Evolutionary conservation across 2,888 invertebrate genomes (phyloP).

Genomic region (Oeneis ivallda): DNA sequence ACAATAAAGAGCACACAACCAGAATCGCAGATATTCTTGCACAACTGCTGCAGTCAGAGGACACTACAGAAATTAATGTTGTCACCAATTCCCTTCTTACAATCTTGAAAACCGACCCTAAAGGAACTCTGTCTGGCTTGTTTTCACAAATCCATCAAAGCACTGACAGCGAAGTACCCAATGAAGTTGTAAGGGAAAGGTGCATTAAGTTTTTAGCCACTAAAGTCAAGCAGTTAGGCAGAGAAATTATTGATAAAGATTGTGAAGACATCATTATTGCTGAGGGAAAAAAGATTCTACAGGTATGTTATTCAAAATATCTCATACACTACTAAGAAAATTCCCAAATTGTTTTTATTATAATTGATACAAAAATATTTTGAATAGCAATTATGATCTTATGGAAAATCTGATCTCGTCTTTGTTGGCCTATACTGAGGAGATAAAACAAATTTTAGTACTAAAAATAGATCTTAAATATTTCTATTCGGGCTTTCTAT

Average conservation of each 20-base stretch:
- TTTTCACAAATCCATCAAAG: slow-evolving; percentile 81
- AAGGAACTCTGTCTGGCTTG: slow-evolving; percentile 81
- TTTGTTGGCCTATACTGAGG: no score
- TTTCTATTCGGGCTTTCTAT: no score
- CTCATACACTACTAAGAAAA: no score
- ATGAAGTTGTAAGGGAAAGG: slow-evolving; percentile 89
- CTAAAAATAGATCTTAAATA: no score
- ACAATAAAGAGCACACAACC: slow-evolving; percentile 89
- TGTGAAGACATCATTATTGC: slow-evolving; percentile 91
- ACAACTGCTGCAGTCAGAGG: slow-evolving; percentile 94
- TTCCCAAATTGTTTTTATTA: no score
- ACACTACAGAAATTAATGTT: slow-evolving; percentile 90
- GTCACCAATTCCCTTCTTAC: slow-evolving; percentile 92
- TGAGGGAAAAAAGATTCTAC: slow-evolving; percentile 92
- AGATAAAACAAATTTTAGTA: no score
- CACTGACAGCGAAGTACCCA: slow-evolving; percentile 75
- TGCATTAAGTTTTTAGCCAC: slow-evolving; percentile 93
- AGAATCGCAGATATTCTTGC: slow-evolving; percentile 95
- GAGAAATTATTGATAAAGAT: slow-evolving; percentile 90
- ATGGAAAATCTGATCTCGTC: no score
- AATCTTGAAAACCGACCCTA: slow-evolving; percentile 87
- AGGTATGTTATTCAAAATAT: slow-evolving; percentile 59
- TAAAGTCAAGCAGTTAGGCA: slow-evolving; percentile 90
- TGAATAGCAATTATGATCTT: no score
- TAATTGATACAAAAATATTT: no score